Evolutionary conservation across 2,113 vertebrate genomes (phyloP), one percentile per base, ranked within the genome.

Genomic region (Cyanoderma ruficeps): DNA sequence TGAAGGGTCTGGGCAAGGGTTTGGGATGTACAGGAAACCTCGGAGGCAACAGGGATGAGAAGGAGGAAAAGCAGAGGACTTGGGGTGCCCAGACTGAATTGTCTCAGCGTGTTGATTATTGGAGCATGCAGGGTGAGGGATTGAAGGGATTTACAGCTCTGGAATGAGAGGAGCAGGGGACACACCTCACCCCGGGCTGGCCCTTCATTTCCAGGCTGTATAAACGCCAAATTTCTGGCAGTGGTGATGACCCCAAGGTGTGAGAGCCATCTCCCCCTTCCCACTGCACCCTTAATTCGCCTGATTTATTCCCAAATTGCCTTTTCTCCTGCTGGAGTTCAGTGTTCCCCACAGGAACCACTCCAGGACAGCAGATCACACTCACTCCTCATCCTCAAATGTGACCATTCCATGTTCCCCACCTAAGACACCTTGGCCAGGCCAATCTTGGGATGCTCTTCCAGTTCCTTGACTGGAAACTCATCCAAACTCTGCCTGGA

Each of bases 51-150:
- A n/a, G 49, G 37, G 37, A 13, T 22, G 41, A 61, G 69, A 27
- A 81, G 18, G n/a, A 80, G 31, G 46, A 83, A 57, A 55, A 33
- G 15, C 11, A 56, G 24, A 76, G 19, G 25, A 6, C 3, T 39
- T 7, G 2, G 69, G 24, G 13, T 44, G 33, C 7, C 8, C 59
- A 9, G n/a, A 5, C 0, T 55, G 56, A 59, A 30, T 70, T 27
- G n/a, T 9, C 13, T n/a, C 19, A 8, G 17, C 31, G 10, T 7
- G 12, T 7, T 41, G 41, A n/a, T 64, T 23, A 4, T 2, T 59
- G 80, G n/a, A 70, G 22, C 17, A 46, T 0, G 2, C 4, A 10
- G 27, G 13, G 4, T 67, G 16, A 21, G 3, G 44, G 33, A 25
- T 78, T 78, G n/a, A 31, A 71, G 82, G 37, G 42, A 68, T 65